These are phyloP conservation scores for Cotesia vestalis DNA, from an alignment of 1,140 invertebrate species.

Conservation along the genomic window DNA sequence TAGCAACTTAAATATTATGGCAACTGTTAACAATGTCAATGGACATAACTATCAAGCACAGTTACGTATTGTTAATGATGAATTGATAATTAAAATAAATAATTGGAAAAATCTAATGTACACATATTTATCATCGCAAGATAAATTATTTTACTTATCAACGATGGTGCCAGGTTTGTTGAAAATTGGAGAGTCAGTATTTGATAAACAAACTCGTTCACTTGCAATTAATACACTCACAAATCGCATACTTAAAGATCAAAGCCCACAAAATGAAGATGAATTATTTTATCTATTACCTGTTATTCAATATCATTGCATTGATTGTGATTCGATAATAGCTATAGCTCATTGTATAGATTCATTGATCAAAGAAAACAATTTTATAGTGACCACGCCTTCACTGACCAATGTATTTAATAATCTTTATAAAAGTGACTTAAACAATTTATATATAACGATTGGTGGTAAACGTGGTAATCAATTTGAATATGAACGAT, in stretches of 20 bases:
- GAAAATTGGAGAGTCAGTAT: slow-evolving; percentile 8
- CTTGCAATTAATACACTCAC: background rate
- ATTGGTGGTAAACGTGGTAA: background rate
- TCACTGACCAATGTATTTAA: background rate
- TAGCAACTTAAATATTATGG: background rate
- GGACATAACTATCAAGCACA: slow-evolving; percentile 7
- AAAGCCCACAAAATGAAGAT: background rate
- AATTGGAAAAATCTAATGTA: background rate
- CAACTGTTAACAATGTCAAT: background rate
- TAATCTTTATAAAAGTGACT: background rate
- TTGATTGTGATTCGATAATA: background rate
- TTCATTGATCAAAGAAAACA: background rate
- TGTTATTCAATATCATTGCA: background rate
- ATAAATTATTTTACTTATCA: slow-evolving; percentile 1
- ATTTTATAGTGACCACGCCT: background rate
- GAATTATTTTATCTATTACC: slow-evolving; percentile 2
- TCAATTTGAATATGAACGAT: background rate
- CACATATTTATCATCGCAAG: background rate
- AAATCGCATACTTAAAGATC: background rate
- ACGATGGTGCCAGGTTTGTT: background rate
- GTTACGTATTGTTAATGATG: background rate
- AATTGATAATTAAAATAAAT: background rate
- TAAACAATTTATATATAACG: background rate
- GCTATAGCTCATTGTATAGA: background rate
- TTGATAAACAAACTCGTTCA: background rate